Base-by-base conservation (phyloP, 2,113 vertebrate genomes). In the Elephas maximus region DNA sequence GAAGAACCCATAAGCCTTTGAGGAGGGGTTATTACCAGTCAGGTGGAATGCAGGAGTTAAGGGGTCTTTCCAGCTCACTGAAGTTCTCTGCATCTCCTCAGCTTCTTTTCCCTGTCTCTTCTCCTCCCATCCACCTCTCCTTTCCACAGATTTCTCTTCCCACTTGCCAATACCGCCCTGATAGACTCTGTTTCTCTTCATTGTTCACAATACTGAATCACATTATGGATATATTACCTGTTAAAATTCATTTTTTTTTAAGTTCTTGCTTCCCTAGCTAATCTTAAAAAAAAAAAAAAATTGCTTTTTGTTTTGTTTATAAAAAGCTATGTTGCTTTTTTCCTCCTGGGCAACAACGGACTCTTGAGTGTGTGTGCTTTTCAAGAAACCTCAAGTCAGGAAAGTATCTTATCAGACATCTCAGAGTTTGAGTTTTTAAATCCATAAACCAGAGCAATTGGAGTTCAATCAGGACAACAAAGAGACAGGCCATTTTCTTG, bases 401-500 rank as follows among this genome's bases (percentile, higher is more conserved):
- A 82, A 51, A 45, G 26, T 41, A 26, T 48, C 30, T 37, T 65
- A 63, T 44, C 65, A 81, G 94, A 97, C 17, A 81, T 62, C n/a
- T 73, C 62, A 85, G 28, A 67, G 28, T 74, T 88, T 89, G 26
- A n/a, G 44, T 30, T n/a, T 74, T 90, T 76, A 26, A 21, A 92
- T 73, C 71, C 83, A 91, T 53, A 41, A 53, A 48, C 44, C 78
- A 37, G n/a, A 4, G 78, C 44, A 88, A n/a, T 63, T 74, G 96
- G 14, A 83, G 33, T 84, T 90, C 10, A 20, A 57, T 53, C 12
- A 90, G 26, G 15, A 80, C 80, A 84, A 91, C 71, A 48, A 33
- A 94, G 26, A 60, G 23, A 86, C 33, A 81, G 69, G 51, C 87
- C 24, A 85, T 91, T 89, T 92, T 95, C 60, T 95, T 94, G 69